These are phyloP conservation scores for Callorhinus ursinus DNA, from an alignment of 2,113 vertebrate genomes.

Conservation along the genomic window DNA sequence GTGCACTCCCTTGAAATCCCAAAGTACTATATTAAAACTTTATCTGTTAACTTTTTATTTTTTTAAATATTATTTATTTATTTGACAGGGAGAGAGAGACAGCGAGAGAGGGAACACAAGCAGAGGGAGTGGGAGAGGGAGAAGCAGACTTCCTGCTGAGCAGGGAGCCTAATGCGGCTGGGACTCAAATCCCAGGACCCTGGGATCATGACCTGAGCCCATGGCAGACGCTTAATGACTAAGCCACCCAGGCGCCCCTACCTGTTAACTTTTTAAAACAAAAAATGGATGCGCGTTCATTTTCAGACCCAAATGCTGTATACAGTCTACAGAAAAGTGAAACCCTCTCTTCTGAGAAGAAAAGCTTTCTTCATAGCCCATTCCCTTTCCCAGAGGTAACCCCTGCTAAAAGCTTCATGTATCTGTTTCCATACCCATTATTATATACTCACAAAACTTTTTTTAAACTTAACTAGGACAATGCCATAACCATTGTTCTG, in stretches of 20 bases:
- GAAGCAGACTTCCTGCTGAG: too few relatives aligned
- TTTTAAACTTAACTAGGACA: not conserved
- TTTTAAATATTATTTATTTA: too few relatives aligned
- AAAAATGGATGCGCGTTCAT: not conserved
- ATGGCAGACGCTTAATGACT: too few relatives aligned
- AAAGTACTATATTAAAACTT: not conserved
- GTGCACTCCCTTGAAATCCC: not conserved
- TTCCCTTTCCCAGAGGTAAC: not conserved
- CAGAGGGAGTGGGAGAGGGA: too few relatives aligned
- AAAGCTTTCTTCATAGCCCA: not conserved
- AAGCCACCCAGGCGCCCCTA: too few relatives aligned
- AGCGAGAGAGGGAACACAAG: too few relatives aligned
- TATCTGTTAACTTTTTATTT: not conserved
- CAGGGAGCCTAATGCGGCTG: too few relatives aligned
- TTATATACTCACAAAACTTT: not conserved
- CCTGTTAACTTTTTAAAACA: not conserved
- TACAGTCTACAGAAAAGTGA: not conserved
- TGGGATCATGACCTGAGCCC: too few relatives aligned
- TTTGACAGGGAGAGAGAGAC: too few relatives aligned
- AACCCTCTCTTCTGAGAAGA: not conserved
- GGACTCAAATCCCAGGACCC: too few relatives aligned
- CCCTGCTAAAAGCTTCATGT: not conserved
- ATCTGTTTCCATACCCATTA: not conserved
- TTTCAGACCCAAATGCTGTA: constrained; percentile 6
- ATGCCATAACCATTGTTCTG: not conserved